Conservation (phyloP, 2,888 invertebrate genomes). For the Frankliniella intonsa region DNA sequence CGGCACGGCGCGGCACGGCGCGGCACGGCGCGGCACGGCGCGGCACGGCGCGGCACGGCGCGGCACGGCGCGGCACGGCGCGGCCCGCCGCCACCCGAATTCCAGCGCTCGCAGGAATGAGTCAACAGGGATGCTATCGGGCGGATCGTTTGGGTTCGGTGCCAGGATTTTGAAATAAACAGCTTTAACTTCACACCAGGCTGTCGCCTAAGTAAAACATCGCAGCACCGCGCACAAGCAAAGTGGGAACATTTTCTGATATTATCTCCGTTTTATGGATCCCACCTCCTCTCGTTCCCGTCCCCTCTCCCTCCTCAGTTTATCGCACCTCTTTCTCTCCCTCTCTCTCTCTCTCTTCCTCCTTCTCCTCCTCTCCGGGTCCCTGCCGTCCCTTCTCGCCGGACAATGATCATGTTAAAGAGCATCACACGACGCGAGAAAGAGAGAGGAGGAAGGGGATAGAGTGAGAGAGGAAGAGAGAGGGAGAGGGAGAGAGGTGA, state of each 20-base stretch:
- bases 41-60: background rate
- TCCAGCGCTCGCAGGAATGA: background rate
- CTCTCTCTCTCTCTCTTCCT: background rate
- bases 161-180: slow-evolving; percentile 23
- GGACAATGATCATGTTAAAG: background rate
- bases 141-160: background rate
- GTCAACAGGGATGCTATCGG: background rate
- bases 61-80: background rate
- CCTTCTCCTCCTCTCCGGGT: background rate
- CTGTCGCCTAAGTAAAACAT: slow-evolving; percentile 25
- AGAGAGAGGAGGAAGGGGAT: background rate
- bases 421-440: background rate
- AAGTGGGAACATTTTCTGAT: slow-evolving; percentile 17
- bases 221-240: slow-evolving; percentile 18
- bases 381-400: too few species aligned
- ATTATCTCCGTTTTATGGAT: slow-evolving; percentile 23
- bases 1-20: background rate
- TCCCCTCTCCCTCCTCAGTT: background rate
- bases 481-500: background rate
- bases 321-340: background rate
- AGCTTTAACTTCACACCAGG: slow-evolving; percentile 10
- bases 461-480: background rate
- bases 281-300: background rate
- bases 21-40: background rate
- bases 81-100: background rate